Conservation (phyloP, 2,888 invertebrate genomes). For the Dromius quadrimaculatus region DNA sequence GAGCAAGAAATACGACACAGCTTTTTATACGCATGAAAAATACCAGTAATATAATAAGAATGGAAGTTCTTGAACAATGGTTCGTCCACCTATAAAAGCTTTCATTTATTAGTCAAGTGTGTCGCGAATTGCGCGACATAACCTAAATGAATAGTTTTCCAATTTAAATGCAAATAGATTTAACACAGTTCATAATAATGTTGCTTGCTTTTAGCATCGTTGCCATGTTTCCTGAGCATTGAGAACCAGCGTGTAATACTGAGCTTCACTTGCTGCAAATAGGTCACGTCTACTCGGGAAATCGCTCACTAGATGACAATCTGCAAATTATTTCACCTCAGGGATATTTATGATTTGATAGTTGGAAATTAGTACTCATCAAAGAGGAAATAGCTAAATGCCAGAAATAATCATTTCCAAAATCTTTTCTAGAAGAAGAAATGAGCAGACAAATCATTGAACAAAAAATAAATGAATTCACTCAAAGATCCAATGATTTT, state of each 20-base stretch:
- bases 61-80: not conserved
- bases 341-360: constrained; percentile 21
- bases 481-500: too few relatives aligned
- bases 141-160: constrained; percentile 41
- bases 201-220: constrained; percentile 23
- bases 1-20: too few relatives aligned
- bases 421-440: too few relatives aligned
- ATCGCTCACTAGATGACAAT: constrained; percentile 27
- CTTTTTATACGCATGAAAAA: too few relatives aligned
- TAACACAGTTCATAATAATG: constrained; percentile 43
- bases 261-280: not conserved
- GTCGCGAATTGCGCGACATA: constrained; percentile 14
- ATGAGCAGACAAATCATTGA: too few relatives aligned
- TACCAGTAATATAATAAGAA: too few relatives aligned
- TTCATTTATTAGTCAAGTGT: not conserved
- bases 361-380: constrained; percentile 24
- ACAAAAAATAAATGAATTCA: too few relatives aligned
- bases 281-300: constrained; percentile 10
- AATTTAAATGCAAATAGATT: constrained; percentile 49
- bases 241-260: not conserved
- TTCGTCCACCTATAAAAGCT: not conserved
- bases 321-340: constrained; percentile 30
- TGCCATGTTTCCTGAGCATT: constrained; percentile 10
- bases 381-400: too few relatives aligned
- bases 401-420: too few relatives aligned